A percentile compares a stretch with the other conserved stretches of the same genome.
Evolutionary conservation across 2,888 invertebrate species (phyloP).

Genomic region (Chloroclysta siterata): DNA sequence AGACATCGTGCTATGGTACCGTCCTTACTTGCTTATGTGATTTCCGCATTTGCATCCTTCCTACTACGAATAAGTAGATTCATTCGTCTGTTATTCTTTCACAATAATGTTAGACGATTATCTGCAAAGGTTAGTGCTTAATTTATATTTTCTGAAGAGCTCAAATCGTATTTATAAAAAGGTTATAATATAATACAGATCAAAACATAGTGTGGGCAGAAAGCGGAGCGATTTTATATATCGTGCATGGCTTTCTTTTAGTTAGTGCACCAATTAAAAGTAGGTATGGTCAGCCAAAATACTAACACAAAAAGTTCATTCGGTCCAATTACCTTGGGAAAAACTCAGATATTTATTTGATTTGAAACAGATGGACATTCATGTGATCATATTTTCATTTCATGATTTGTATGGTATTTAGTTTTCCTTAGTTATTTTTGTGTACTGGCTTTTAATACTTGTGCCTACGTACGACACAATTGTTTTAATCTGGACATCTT

Average conservation of each 20-base stretch:
- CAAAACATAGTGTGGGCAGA: constrained; percentile 12
- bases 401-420: too few species aligned
- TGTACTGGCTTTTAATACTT: too few species aligned
- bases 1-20: constrained; percentile 21
- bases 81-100: constrained; percentile 31
- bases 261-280: neutral
- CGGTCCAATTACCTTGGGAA: too few species aligned
- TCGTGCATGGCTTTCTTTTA: constrained; percentile 17
- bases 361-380: too few species aligned
- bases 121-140: constrained; percentile 39
- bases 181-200: neutral
- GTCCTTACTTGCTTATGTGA: constrained; percentile 38
- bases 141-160: neutral
- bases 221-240: constrained; percentile 22
- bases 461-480: too few species aligned
- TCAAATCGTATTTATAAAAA: neutral
- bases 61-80: constrained; percentile 34
- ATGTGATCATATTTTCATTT: too few species aligned
- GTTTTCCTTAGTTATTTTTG: too few species aligned
- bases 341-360: too few species aligned
- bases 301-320: neutral
- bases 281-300: neutral
- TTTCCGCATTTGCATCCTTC: constrained; percentile 42
- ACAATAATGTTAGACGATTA: constrained; percentile 44
- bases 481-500: neutral